Evolutionary conservation across 1,140 invertebrate genomes (phyloP), one percentile per base, ranked within the genome.

Genomic region (Drosophila bocqueti): DNA sequence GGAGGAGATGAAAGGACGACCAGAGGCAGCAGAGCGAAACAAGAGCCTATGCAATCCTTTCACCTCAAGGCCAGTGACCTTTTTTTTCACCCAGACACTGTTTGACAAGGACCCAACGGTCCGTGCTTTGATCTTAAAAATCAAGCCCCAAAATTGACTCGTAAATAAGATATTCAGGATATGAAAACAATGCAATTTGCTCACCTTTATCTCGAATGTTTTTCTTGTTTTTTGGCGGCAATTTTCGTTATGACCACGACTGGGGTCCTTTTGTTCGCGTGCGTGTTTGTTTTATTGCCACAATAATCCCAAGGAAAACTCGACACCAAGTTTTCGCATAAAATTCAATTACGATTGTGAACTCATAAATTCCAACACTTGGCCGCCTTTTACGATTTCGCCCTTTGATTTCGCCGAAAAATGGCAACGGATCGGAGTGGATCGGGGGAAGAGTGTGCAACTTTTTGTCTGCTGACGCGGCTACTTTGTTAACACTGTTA

Each of bases 311-410:
- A 11, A 29, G 34, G 18, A 63, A 68, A 74, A 80, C 66, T 71
- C 43, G 55, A 43, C 63, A 45, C 54, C 54, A 89, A 87, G 67
- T 87, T 87, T 87, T 83, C 68, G 61, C 83, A 79, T 90, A 79
- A 82, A 90, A 89, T 89, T 89, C 85, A 89, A 89, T 89, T 89
- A 89, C 84, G 64, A 89, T 89, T 89, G 81, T 65, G 63, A 67
- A 74, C 69, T 60, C 71, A 82, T 82, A 85, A 90, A 90, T 85
- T 81, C 72, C 57, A 79, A 75, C 85, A 89, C 84, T 89, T 89
- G 74, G 65, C 68, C 64, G 66, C 63, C 43, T 79, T 85, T 86
- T 79, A 86, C 76, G 83, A 83, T 77, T 85, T 64, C 29, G 54
- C 43, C 79, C 42, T 87, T 89, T 87, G 80, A 83, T 83, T 87